Percentiles rank a stretch among this genome's conserved stretches.
These are phyloP conservation scores for Heterotis niloticus DNA, from an alignment of 2,113 vertebrate genomes.

Conservation along the genomic window DNA sequence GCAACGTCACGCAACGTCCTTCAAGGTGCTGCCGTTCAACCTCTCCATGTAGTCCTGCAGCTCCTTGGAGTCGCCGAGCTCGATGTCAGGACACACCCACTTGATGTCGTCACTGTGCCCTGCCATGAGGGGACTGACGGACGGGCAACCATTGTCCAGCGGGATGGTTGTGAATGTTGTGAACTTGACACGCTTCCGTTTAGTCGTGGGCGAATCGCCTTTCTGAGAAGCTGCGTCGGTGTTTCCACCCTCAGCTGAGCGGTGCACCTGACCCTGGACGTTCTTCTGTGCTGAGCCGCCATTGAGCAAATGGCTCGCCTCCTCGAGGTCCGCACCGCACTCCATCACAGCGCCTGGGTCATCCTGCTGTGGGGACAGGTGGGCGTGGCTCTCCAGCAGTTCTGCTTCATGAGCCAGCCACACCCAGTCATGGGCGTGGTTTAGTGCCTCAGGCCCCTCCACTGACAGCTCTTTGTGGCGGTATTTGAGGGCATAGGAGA, in stretches of 20 bases:
- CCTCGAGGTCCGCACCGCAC: slow-evolving; percentile 62
- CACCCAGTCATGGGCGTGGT: slow-evolving; percentile 95
- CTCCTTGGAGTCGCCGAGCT: slow-evolving; percentile 73
- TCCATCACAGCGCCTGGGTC: slow-evolving; percentile 80
- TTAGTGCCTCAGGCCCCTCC: slow-evolving; percentile 78
- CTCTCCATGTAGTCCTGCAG: slow-evolving; percentile 79
- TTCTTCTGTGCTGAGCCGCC: slow-evolving; percentile 69
- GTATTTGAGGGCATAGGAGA: slow-evolving; percentile 87
- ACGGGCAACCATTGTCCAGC: slow-evolving; percentile 67
- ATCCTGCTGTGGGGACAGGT: slow-evolving; percentile 67
- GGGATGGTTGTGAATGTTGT: slow-evolving; percentile 84
- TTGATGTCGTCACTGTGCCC: slow-evolving; percentile 77
- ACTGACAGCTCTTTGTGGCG: slow-evolving; percentile 87
- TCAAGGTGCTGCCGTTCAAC: slow-evolving; percentile 72
- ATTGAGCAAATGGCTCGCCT: slow-evolving; percentile 76
- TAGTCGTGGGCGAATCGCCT: slow-evolving; percentile 77
- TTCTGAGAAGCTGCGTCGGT: slow-evolving; percentile 63
- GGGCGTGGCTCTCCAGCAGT: slow-evolving; percentile 73
- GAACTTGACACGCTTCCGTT: slow-evolving; percentile 89
- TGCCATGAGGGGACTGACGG: slow-evolving; percentile 70
- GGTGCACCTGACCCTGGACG: slow-evolving; percentile 67
- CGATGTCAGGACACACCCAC: slow-evolving; percentile 84
- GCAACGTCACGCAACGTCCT: slow-evolving; percentile 59
- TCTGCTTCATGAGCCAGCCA: slow-evolving; percentile 91
- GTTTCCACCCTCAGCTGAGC: slow-evolving; percentile 54